These are phyloP conservation scores for Liodrosophila aerea DNA, from an alignment of 2,888 invertebrate genomes.

Conservation along the genomic window DNA sequence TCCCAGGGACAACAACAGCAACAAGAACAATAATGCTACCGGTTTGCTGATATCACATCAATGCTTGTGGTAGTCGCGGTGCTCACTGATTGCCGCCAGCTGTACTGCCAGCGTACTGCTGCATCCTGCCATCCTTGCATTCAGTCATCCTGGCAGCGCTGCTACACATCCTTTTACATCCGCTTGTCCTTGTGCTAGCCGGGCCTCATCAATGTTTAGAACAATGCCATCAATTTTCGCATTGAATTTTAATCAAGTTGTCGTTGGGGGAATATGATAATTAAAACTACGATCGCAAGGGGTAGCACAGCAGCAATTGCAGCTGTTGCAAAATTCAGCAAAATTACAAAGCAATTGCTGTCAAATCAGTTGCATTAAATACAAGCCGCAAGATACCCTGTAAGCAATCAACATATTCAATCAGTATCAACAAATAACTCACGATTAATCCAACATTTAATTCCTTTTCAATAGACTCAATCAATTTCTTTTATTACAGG, in stretches of 20 bases:
- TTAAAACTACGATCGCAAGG: conserved; percentile 41
- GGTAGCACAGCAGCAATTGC: conserved; percentile 20
- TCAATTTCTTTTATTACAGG: conserved; percentile 4
- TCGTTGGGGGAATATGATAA: conserved; percentile 62
- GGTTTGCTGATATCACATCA: no score
- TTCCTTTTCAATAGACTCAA: no score
- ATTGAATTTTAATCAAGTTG: conserved; percentile 76
- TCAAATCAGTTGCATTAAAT: conserved; percentile 1
- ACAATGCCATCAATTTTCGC: conserved; percentile 60
- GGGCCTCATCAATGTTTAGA: conserved; percentile 55
- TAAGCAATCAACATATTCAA: background rate
- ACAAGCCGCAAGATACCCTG: conserved; percentile 11
- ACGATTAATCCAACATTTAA: no score
- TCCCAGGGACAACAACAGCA: background rate
- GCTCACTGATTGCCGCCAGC: conserved; percentile 32
- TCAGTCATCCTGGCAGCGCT: background rate
- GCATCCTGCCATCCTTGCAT: conserved; percentile 16
- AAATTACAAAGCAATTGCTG: conserved; percentile 23
- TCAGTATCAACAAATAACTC: no score
- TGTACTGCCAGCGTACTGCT: conserved; percentile 8
- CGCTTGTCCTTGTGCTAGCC: background rate
- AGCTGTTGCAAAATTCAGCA: conserved; percentile 33
- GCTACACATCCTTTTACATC: background rate
- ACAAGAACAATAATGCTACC: no score
- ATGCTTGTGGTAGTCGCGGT: background rate